A percentile compares a stretch with the other conserved stretches of the same genome.
phyloP scores from a whole-genome alignment of 2,888 invertebrate genomes.

The Ceraclea dissimilis region DNA sequence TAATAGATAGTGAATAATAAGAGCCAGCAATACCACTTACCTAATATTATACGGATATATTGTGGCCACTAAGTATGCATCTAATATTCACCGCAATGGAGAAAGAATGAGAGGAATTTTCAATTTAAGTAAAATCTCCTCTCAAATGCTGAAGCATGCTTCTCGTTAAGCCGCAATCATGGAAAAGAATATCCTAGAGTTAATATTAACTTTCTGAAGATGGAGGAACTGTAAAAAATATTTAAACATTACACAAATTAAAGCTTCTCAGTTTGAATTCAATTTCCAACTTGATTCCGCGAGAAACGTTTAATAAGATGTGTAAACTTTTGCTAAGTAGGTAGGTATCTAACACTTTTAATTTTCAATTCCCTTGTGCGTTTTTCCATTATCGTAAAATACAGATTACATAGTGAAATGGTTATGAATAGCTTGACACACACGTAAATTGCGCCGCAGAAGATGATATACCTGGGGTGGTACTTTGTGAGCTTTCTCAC shows the following conservation, averaged over 20 bases:
- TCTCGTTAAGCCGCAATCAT: conserved; percentile 1
- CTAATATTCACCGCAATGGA: background rate
- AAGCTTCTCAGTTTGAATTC: background rate
- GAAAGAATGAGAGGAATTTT: background rate
- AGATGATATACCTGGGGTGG: too few species aligned
- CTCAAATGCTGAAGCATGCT: conserved; percentile 2
- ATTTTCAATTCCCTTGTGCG: too few species aligned
- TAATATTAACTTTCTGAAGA: background rate
- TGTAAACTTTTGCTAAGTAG: background rate
- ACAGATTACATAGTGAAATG: too few species aligned
- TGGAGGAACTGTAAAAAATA: background rate
- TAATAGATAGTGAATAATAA: too few species aligned
- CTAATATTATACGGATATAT: too few species aligned
- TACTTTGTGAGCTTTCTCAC: too few species aligned
- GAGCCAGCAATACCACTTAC: too few species aligned
- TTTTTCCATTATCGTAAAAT: too few species aligned
- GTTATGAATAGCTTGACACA: too few species aligned
- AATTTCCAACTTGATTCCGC: background rate
- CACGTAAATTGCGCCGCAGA: too few species aligned
- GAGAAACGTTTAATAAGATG: background rate
- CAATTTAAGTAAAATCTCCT: background rate
- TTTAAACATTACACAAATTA: conserved; percentile 1
- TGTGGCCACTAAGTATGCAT: background rate
- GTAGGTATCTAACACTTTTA: too few species aligned
- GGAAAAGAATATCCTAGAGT: background rate